Conservation (phyloP, 2,113 vertebrate genomes). For the Nettapus auritus region DNA sequence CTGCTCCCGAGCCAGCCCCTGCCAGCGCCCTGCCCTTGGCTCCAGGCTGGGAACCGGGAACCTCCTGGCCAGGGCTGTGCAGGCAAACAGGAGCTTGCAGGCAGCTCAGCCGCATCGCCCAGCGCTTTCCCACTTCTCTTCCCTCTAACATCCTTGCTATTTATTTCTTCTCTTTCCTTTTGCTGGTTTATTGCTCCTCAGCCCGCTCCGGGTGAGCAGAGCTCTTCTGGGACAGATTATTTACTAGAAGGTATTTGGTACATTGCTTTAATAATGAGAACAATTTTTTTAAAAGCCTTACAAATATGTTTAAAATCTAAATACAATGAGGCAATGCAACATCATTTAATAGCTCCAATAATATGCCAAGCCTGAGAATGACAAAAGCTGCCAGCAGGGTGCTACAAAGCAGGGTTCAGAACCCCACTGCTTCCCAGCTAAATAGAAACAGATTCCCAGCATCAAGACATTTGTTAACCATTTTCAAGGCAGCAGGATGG, state of each 20-base stretch:
- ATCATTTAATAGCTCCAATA: conserved; percentile 63
- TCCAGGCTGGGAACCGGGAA: neutral
- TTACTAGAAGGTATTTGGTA: conserved; percentile 65
- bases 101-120: neutral
- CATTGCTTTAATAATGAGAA: conserved; percentile 63
- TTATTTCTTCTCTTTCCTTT: conserved; percentile 16
- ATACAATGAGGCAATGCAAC: conserved; percentile 68
- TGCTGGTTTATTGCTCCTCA: conserved; percentile 34
- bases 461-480: conserved; percentile 60
- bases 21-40: fast-evolving
- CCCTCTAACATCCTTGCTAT: neutral
- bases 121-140: neutral
- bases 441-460: conserved; percentile 68
- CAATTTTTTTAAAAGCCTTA: conserved; percentile 35
- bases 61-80: neutral
- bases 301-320: conserved; percentile 75
- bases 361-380: conserved; percentile 69
- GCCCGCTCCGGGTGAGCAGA: neutral
- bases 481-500: conserved; percentile 48
- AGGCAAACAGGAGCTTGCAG: neutral
- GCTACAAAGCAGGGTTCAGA: conserved; percentile 65
- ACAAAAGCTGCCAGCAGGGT: conserved; percentile 70
- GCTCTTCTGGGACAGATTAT: conserved; percentile 56
- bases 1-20: neutral
- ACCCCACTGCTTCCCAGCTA: conserved; percentile 62